Base-by-base conservation (phyloP, 2,888 invertebrate genomes). In the Ischnus inquisitorius region DNA sequence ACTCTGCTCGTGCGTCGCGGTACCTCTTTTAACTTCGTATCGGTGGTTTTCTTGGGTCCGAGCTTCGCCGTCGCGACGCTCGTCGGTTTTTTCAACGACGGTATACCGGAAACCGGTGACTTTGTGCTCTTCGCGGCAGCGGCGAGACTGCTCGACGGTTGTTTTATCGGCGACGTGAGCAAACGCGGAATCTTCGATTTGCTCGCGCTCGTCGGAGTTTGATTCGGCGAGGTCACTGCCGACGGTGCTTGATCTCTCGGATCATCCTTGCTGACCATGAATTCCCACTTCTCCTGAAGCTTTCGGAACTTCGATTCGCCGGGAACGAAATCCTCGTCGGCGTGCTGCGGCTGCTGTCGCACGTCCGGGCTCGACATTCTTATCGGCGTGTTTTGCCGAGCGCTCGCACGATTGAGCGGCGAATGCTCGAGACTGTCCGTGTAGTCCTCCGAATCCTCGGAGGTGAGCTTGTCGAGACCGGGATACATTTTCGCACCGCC, bases 201-300 rank as follows among this genome's bases (percentile, higher is more conserved):
- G 12, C 94, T 93, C 22, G 88, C 78, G 62, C 87, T 90, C 3
- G 91, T 89, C 2, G 91, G 92, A n/a, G 93, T 91, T 75, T 94
- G 93, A 41, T 94, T 82, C 3, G 93, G 93, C 28, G 87, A 88
- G 14, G 87, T 78, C 19, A 64, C 75, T 2, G 94, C 74, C 14
- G 87, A 74, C 2, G 68, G 25, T 5, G 67, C 80, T 75, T 89
- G 89, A 14, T 87, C 89, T 48, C 92, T 93, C 6, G 89, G 90
- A 0, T 94, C 94, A 51, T 95, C 95, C 69, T 94, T 94, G 12
- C 95, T 95, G 87, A 96, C 96, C 86, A 97, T 94, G 94, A 96
- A 95, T 92, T 97, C 97, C 97, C 97, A 97, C 90, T 97, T 97
- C 90, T 96, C 95, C 90, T 97, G 97, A 82, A 97, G 94, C 85